Evolutionary conservation across 2,888 invertebrate genomes (phyloP).

Genomic region (Andrena hattorfiana): DNA sequence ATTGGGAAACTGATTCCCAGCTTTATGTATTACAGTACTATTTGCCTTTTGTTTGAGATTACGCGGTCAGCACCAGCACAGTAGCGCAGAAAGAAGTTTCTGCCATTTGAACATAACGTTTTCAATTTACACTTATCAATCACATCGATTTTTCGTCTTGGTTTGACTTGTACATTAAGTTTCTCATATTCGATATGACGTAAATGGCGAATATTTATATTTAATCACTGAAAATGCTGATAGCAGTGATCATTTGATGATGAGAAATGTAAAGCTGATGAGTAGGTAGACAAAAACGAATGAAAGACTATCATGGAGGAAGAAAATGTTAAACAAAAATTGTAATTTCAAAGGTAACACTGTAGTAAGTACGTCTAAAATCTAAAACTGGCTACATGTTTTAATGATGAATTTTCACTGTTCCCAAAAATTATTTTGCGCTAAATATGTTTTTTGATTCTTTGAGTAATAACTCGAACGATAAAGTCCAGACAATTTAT

Average conservation of each 20-base stretch:
- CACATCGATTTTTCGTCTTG: slow-evolving; percentile 25
- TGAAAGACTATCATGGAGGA: too few species aligned
- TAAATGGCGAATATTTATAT: not conserved
- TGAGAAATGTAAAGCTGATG: not conserved
- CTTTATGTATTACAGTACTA: slow-evolving; percentile 52
- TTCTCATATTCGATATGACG: not conserved
- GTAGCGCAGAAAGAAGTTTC: slow-evolving; percentile 32
- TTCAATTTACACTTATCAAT: slow-evolving; percentile 15
- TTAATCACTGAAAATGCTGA: not conserved
- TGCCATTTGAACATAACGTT: slow-evolving; percentile 37
- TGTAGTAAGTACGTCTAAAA: too few species aligned
- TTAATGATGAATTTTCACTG: too few species aligned
- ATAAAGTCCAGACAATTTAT: too few species aligned
- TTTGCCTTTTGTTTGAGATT: slow-evolving; percentile 52
- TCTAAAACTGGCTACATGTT: too few species aligned
- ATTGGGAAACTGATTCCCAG: not conserved
- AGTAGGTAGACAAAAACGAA: too few species aligned
- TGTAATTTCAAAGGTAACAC: too few species aligned
- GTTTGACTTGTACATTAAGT: not conserved
- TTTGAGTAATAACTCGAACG: too few species aligned
- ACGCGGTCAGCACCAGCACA: slow-evolving; percentile 51
- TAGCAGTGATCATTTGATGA: not conserved
- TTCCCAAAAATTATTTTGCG: too few species aligned
- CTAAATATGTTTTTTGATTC: too few species aligned
- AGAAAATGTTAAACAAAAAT: too few species aligned